Percentiles rank a stretch among this genome's conserved stretches.
Conservation (phyloP, 2,888 invertebrate species). For the Drosophila neonasuta region DNA sequence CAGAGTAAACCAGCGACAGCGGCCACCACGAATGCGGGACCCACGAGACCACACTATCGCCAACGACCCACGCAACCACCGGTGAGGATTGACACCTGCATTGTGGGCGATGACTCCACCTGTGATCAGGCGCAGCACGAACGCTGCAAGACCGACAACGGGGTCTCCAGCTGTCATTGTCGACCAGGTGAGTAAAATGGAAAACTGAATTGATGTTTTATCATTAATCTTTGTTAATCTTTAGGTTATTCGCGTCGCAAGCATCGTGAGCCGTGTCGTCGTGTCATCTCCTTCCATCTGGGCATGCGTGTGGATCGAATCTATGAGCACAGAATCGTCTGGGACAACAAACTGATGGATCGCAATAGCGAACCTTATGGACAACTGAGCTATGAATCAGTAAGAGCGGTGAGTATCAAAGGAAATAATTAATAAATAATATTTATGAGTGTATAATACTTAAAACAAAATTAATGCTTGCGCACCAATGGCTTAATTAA, state of each 20-base stretch:
- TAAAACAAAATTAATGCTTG: too few species aligned
- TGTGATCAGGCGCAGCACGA: conserved; percentile 95
- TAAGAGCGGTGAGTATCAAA: conserved; percentile 87
- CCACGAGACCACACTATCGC: conserved; percentile 86
- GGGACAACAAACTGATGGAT: conserved; percentile 89
- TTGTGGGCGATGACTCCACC: conserved; percentile 95
- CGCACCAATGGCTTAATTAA: too few species aligned
- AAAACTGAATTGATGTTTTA: not conserved
- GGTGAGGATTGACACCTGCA: conserved; percentile 93
- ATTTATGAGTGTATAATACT: too few species aligned
- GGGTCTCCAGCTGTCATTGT: conserved; percentile 94
- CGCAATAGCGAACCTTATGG: conserved; percentile 91
- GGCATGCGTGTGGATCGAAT: conserved; percentile 92
- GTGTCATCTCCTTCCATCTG: conserved; percentile 90
- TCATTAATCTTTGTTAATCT: not conserved
- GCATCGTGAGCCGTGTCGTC: conserved; percentile 89
- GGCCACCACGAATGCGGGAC: conserved; percentile 82
- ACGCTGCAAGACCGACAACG: conserved; percentile 91
- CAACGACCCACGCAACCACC: conserved; percentile 81
- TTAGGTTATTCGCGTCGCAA: conserved; percentile 86
- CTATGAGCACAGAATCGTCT: conserved; percentile 90
- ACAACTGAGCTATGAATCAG: conserved; percentile 91
- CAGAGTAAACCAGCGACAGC: conserved; percentile 43
- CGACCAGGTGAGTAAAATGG: conserved; percentile 85
- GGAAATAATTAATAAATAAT: too few species aligned